These are phyloP conservation scores for Chrysopa pallens DNA, from an alignment of 1,140 invertebrate species.

Conservation along the genomic window DNA sequence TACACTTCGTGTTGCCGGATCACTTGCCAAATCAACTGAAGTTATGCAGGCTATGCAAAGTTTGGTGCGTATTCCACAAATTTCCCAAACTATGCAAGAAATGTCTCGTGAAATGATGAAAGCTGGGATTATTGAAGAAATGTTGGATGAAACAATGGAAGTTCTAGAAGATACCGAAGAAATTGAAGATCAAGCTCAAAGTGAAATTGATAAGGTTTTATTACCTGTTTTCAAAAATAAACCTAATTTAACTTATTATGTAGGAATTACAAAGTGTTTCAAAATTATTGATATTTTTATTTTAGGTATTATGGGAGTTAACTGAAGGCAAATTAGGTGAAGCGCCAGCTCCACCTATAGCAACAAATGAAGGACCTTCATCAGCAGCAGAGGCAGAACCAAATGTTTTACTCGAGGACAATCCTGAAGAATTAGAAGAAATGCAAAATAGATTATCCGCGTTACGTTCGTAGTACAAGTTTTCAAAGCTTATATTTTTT, in stretches of 20 bases:
- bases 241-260: conserved; percentile 1
- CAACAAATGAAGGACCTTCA: conserved; percentile 36
- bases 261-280: conserved; percentile 2
- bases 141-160: conserved; percentile 97
- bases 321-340: conserved; percentile 84
- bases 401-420: conserved; percentile 36
- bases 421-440: conserved; percentile 64
- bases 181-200: conserved; percentile 72
- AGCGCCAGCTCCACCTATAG: conserved; percentile 58
- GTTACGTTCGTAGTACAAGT: conserved; percentile 45
- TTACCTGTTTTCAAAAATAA: not conserved
- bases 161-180: conserved; percentile 75
- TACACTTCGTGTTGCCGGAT: conserved; percentile 19
- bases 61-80: conserved; percentile 76
- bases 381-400: conserved; percentile 26
- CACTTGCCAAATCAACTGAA: conserved; percentile 24
- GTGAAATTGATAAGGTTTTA: conserved; percentile 21
- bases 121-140: conserved; percentile 98
- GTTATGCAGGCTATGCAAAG: conserved; percentile 94
- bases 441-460: conserved; percentile 74
- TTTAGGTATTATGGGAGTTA: conserved; percentile 81
- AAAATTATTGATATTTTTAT: conserved; percentile 3
- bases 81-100: conserved; percentile 91
- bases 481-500: too few species aligned
- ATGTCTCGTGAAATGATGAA: conserved; percentile 99